A percentile compares a stretch with the other conserved stretches of the same genome.
phyloP scores from a whole-genome alignment of 2,888 invertebrate species.

The Achlya flavicornis region DNA sequence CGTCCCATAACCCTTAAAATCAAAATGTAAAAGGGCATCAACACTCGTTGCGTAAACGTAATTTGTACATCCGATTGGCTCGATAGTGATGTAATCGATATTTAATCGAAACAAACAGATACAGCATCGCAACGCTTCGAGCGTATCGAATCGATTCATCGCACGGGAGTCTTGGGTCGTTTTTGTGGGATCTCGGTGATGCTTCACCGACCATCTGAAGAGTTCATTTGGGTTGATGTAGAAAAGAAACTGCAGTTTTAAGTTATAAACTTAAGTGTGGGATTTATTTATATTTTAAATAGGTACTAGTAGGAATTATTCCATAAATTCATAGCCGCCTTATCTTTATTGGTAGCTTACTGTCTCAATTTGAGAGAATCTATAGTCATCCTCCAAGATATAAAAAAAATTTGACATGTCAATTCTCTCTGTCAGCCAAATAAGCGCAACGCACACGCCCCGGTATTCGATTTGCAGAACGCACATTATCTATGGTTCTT shows the following conservation, averaged over 20 bases:
- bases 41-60: constrained; percentile 11
- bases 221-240: constrained; percentile 51
- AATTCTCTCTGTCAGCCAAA: not conserved
- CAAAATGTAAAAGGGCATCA: not conserved
- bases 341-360: no score
- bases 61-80: constrained; percentile 20
- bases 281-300: no score
- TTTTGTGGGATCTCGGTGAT: constrained; percentile 49
- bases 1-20: not conserved
- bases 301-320: no score
- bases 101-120: constrained; percentile 59
- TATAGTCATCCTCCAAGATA: not conserved
- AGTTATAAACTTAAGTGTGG: no score
- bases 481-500: constrained; percentile 39
- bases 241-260: constrained; percentile 33
- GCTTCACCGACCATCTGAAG: constrained; percentile 49
- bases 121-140: constrained; percentile 45
- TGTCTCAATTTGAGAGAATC: no score
- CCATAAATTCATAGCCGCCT: no score
- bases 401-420: not conserved
- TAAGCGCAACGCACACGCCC: constrained; percentile 3
- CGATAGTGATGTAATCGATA: constrained; percentile 56
- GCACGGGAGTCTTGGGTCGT: constrained; percentile 42
- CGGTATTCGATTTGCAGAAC: constrained; percentile 14
- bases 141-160: constrained; percentile 60